A percentile compares a stretch with the other conserved stretches of the same genome.
phyloP scores from a whole-genome alignment of 2,113 vertebrate species.

The Neolamprologus modestus region DNA sequence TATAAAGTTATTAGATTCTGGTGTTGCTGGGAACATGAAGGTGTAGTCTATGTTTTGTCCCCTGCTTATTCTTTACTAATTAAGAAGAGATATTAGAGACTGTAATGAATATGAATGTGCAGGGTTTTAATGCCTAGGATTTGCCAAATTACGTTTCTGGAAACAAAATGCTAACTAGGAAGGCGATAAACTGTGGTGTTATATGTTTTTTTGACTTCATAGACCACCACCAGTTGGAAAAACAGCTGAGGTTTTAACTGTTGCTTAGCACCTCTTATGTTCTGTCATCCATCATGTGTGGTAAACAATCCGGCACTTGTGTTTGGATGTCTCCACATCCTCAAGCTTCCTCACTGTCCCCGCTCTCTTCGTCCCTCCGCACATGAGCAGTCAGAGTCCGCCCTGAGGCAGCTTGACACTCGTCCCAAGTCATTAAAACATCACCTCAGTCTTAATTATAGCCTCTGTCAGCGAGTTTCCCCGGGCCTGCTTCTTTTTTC shows the following conservation, averaged over 20 bases:
- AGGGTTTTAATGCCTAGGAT: not conserved
- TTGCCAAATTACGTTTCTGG: not conserved
- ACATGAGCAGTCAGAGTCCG: constrained; percentile 8
- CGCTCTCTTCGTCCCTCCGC: not conserved
- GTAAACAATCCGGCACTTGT: not conserved
- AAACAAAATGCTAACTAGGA: not conserved
- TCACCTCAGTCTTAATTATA: constrained; percentile 62
- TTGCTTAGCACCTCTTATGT: not conserved
- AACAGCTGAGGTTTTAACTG: not conserved
- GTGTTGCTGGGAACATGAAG: not conserved
- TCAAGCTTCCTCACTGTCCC: not conserved
- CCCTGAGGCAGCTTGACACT: constrained; percentile 50
- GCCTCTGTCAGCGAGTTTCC: constrained; percentile 32
- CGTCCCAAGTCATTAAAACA: constrained; percentile 56
- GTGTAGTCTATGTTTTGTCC: not conserved
- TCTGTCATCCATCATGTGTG: not conserved
- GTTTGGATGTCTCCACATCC: not conserved
- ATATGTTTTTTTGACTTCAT: not conserved
- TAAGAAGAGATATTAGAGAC: not conserved
- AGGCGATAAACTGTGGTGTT: not conserved
- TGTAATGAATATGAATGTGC: not conserved
- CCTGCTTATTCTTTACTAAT: not conserved
- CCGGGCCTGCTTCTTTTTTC: not conserved
- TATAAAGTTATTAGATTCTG: not conserved
- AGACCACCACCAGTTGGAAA: not conserved